Conservation (phyloP, 2,113 vertebrate species). For the Zosterops borbonicus region DNA sequence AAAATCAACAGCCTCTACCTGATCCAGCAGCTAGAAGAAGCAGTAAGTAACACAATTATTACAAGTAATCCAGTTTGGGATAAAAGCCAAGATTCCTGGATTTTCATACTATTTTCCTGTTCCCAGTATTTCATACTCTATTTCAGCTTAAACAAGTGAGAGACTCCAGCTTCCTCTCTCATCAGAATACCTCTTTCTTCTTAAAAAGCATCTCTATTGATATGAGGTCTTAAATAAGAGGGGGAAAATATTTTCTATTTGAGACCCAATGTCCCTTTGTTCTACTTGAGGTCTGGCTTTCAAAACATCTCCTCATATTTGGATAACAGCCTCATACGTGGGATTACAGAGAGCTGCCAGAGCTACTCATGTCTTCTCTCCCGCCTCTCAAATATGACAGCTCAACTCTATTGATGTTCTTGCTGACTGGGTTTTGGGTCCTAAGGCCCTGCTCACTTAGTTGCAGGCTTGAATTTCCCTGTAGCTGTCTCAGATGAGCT, state of each 20-base stretch:
- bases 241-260: fast-evolving
- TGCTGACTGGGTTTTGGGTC: slow-evolving; percentile 25
- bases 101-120: background rate
- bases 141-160: background rate
- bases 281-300: background rate
- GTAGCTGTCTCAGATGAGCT: slow-evolving; percentile 1
- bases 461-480: slow-evolving; percentile 1
- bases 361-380: background rate
- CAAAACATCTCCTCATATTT: background rate
- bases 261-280: background rate
- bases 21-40: background rate
- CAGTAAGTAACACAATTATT: background rate
- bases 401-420: background rate
- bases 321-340: background rate
- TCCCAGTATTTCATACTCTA: background rate
- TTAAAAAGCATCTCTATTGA: background rate
- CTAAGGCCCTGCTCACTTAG: slow-evolving; percentile 6
- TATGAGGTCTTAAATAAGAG: background rate
- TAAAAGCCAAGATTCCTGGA: background rate
- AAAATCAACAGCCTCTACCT: background rate
- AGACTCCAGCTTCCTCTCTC: background rate
- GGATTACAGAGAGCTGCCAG: background rate
- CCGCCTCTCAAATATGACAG: background rate
- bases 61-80: background rate
- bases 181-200: background rate